Evolutionary conservation across 2,888 invertebrate genomes (phyloP), one percentile per base, ranked within the genome.

Genomic region (Apodemia duryi): DNA sequence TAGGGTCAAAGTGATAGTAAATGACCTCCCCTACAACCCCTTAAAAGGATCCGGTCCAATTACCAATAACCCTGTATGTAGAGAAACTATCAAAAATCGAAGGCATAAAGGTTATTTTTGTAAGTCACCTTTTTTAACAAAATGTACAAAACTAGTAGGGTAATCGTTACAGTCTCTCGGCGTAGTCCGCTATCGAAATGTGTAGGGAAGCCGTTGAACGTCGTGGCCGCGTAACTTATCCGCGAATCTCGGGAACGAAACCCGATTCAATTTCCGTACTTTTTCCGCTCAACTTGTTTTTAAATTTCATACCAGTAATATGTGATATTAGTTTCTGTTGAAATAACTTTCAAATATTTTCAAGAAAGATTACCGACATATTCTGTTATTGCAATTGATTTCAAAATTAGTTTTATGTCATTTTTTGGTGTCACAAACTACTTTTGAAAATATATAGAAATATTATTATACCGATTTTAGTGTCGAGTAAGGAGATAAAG

Each of bases 181-280:
- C 13, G 32, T 57, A 57, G 9, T 46, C 32, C 32, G 57, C 57
- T 57, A 57, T 57, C 57, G 57, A 57, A 57, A 57, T 57, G 57
- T 57, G 29, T 54, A 46, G 57, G 49, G 60, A 51, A 49, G 51
- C 51, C 61, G 51, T 29, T 41, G 57, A 46, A 35, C 63, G 57
- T 43, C 63, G 57, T 35, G 64, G 52, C 65, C 63, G 65, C 65
- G 61, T 64, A 68, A 70, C 76, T 76, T 77, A 72, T 69, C 70
- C 68, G 65, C 68, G 68, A 72, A 79, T 78, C 77, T 74, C 75
- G 64, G 66, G 76, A 65, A 65, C 72, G 74, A 76, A 74, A 73
- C 77, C 71, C 75, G 77, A 81, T 85, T 84, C 81, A 84, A 86
- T 86, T 85, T 86, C 86, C 86, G 81, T 68, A 71, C 67, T 61